Conservation (phyloP, 2,797 vertebrate species). For the Salmo trutta region DNA sequence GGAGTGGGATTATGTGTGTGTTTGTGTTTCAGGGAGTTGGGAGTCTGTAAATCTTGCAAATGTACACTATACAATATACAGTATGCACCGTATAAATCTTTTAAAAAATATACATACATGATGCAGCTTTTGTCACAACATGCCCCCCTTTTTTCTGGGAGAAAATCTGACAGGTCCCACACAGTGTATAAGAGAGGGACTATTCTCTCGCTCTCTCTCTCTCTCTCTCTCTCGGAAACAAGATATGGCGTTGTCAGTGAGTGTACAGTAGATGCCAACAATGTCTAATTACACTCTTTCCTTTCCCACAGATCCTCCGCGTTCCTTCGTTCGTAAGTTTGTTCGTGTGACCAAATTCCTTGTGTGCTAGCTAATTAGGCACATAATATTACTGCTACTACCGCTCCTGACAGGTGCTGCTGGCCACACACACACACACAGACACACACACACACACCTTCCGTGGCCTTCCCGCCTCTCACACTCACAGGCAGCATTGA, state of each 20-base stretch:
- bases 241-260: slow-evolving; percentile 38
- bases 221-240: slow-evolving; percentile 28
- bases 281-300: slow-evolving; percentile 86
- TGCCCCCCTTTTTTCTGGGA: slow-evolving; percentile 19
- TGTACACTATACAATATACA: not conserved
- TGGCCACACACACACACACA: slow-evolving; percentile 46
- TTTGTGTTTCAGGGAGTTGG: not conserved
- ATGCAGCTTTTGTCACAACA: not conserved
- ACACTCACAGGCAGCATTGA: slow-evolving; percentile 90
- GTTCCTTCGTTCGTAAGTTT: slow-evolving; percentile 46
- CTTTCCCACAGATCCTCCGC: slow-evolving; percentile 80
- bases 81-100: too few species aligned
- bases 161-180: slow-evolving; percentile 41
- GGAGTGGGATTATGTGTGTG: not conserved
- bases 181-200: slow-evolving; percentile 33
- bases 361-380: slow-evolving; percentile 99
- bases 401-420: slow-evolving; percentile 99
- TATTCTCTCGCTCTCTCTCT: slow-evolving; percentile 38
- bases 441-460: not conserved
- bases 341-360: slow-evolving; percentile 90
- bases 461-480: slow-evolving; percentile 76
- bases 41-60: not conserved
- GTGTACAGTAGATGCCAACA: slow-evolving; percentile 69
- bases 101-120: not conserved
- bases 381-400: slow-evolving; percentile 92